These are phyloP conservation scores for Ranitomeya variabilis DNA, from an alignment of 2,113 vertebrate species.

Conservation along the genomic window DNA sequence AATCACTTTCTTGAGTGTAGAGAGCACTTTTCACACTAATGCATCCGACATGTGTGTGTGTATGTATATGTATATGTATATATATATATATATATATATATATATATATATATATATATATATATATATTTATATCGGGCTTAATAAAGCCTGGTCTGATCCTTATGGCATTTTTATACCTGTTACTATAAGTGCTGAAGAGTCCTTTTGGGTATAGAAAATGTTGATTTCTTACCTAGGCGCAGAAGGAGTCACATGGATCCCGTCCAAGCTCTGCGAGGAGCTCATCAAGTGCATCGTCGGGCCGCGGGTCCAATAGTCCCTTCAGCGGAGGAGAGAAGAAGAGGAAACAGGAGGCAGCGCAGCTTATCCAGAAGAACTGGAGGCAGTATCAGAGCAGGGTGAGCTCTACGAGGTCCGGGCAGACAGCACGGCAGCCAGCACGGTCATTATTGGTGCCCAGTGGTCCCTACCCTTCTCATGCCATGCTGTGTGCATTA, in stretches of 20 bases:
- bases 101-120: too few relatives aligned
- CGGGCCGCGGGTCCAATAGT: slow-evolving; percentile 28
- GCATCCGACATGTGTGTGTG: too few relatives aligned
- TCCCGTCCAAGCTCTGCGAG: background rate
- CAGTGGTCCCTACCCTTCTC: background rate
- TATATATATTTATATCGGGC: too few relatives aligned
- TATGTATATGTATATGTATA: too few relatives aligned
- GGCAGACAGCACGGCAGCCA: background rate
- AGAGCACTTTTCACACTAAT: too few relatives aligned
- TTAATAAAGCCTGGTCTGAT: background rate
- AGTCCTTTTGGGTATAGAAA: background rate
- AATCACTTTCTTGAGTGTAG: too few relatives aligned
- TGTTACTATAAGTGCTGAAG: background rate
- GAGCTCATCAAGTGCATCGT: background rate
- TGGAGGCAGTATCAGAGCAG: slow-evolving; percentile 74
- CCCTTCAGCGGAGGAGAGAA: slow-evolving; percentile 20
- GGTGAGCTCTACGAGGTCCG: slow-evolving; percentile 65
- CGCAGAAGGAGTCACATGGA: background rate
- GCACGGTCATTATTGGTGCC: background rate
- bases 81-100: too few relatives aligned
- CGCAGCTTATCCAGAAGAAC: slow-evolving; percentile 73
- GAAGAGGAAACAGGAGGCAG: slow-evolving; percentile 68
- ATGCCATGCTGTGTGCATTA: too few relatives aligned
- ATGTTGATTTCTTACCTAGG: slow-evolving; percentile 15
- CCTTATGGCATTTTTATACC: background rate